These are phyloP conservation scores for Oncorhynchus masou DNA, from an alignment of 2,113 vertebrate genomes.

Conservation along the genomic window DNA sequence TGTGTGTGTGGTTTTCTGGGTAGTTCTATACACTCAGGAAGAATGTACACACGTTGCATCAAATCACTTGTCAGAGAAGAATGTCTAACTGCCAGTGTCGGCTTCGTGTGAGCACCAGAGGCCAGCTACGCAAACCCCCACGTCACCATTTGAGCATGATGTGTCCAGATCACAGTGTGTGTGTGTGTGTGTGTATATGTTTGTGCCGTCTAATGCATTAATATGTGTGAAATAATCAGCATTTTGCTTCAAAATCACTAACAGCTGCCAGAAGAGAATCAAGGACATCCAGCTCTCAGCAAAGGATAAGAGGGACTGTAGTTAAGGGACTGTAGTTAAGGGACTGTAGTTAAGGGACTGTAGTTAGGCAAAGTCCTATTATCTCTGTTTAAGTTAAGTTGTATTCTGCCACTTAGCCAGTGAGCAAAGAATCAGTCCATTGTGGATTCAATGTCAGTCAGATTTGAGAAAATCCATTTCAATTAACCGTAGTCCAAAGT, in stretches of 20 bases:
- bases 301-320: conserved; percentile 32
- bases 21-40: neutral
- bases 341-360: conserved; percentile 8
- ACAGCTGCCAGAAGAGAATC: conserved; percentile 77
- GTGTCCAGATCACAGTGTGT: conserved; percentile 76
- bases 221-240: conserved; percentile 86
- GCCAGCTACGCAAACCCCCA: conserved; percentile 64
- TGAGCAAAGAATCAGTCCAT: neutral
- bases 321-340: conserved; percentile 14
- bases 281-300: conserved; percentile 50
- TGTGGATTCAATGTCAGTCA: too few relatives aligned
- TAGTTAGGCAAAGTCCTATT: conserved; percentile 11
- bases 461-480: neutral
- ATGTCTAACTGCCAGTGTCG: conserved; percentile 9
- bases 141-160: conserved; percentile 80
- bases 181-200: conserved; percentile 27
- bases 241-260: conserved; percentile 98
- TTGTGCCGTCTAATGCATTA: conserved; percentile 69
- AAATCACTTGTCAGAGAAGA: conserved; percentile 3
- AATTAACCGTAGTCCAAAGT: neutral
- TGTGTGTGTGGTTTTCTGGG: conserved; percentile 15
- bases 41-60: neutral
- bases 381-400: neutral
- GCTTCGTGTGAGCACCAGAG: conserved; percentile 61
- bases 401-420: neutral